Evolutionary conservation across 1,140 invertebrate genomes (phyloP), one percentile per base, ranked within the genome.

Genomic region (Sarcophaga bullata): DNA sequence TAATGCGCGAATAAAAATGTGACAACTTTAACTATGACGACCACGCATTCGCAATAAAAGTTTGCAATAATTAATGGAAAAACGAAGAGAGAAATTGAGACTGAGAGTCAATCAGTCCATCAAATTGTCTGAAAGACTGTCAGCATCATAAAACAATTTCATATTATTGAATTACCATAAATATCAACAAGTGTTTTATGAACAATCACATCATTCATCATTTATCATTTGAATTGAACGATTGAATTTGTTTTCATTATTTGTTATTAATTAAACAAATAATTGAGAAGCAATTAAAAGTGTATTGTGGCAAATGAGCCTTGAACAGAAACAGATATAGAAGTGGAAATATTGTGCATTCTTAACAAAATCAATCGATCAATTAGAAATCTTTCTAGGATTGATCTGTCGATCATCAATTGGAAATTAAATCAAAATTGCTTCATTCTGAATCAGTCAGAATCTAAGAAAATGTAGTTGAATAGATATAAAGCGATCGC

Each of bases 401-500:
- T 37, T 37, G 25, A 68, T 25, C 15, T 68, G 62, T 68, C 62
- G 8, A 19, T 68, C 62, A 25, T 68, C 19, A 19, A 9, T 9
- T 25, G 10, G 8, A 68, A 68, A 68, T 68, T n/a, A 68, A 68
- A 68, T 68, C 62, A 68, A 68, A 68, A 68, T 68, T 68, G 62
- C 15, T 37, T 37, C 25, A 37, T 1, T 37, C 25, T 2, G 25
- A 37, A 37, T 37, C 25, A n/a, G 54, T 37, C 25, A n/a, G 54
- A 6, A 68, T 68, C 19, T 25, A 19, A 68, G 17, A 68, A 25
- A 19, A 68, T 68, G 4, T 4, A 37, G 25, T 37, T 37, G 1
- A 37, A 37, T 37, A 37, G 25, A 37, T n/a, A n/a, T n/a, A n/a
- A n/a, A n/a, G n/a, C n/a, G n/a, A n/a, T n/a, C n/a, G n/a, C n/a